Evolutionary conservation across 1,140 invertebrate species (phyloP).

Genomic region (Drosophila takahashii): DNA sequence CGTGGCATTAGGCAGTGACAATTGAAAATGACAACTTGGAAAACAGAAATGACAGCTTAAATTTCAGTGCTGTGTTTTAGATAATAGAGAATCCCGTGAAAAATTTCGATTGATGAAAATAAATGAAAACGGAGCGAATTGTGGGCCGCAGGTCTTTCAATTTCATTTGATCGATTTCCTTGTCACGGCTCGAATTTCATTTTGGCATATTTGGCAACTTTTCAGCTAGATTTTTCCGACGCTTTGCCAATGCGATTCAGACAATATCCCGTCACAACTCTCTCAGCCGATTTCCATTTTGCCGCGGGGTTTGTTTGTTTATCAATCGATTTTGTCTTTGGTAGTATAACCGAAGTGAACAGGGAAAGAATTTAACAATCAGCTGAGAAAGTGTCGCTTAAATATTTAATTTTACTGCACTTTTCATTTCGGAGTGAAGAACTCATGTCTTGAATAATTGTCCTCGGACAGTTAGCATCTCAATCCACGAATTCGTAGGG

Average conservation of each 20-base stretch:
- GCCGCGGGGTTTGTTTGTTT: constrained; percentile 4
- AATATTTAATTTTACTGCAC: no score
- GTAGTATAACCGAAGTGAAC: not conserved
- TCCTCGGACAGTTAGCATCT: constrained; percentile 8
- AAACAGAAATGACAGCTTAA: constrained; percentile 3
- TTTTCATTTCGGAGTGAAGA: no score
- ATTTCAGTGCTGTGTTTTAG: not conserved
- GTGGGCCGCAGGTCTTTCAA: not conserved
- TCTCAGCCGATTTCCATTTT: not conserved
- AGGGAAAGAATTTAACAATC: not conserved
- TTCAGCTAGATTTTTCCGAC: constrained; percentile 10
- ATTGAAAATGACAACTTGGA: constrained; percentile 4
- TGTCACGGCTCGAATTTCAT: constrained; percentile 5
- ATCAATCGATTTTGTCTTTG: not conserved
- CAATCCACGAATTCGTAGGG: constrained; percentile 6
- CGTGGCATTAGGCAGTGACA: constrained; percentile 9
- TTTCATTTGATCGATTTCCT: constrained; percentile 4
- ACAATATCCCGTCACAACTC: not conserved
- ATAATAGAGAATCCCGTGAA: not conserved
- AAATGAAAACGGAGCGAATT: not conserved
- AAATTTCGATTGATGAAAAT: not conserved
- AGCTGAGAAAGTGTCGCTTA: not conserved
- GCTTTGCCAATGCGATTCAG: constrained; percentile 4
- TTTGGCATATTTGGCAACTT: constrained; percentile 18
- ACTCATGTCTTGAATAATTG: constrained; percentile 9